Percentiles rank a stretch among this genome's conserved stretches.
Evolutionary conservation across 2,797 vertebrate genomes (phyloP).

Genomic region (Menidia menidia): DNA sequence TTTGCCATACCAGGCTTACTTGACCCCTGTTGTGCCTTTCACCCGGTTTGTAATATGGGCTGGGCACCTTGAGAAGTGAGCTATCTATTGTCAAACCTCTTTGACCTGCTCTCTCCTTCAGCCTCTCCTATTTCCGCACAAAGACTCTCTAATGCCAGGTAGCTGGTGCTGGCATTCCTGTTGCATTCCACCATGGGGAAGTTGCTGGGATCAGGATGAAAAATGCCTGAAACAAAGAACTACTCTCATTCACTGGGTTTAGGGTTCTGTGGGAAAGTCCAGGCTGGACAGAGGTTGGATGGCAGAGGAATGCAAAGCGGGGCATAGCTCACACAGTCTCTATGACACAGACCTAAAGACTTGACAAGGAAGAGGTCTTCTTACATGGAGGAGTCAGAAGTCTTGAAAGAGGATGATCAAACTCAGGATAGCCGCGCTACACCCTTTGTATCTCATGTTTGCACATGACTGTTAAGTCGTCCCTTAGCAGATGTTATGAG

Average conservation of each 20-base stretch:
- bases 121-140: conserved; percentile 82
- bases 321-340: conserved; percentile 76
- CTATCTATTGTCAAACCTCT: conserved; percentile 74
- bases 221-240: conserved; percentile 84
- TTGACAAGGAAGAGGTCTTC: conserved; percentile 75
- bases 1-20: conserved; percentile 30
- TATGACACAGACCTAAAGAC: conserved; percentile 69
- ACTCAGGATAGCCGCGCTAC: conserved; percentile 31
- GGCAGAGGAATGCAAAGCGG: conserved; percentile 77
- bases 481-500: conserved; percentile 8
- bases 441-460: conserved; percentile 37
- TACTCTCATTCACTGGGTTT: conserved; percentile 83
- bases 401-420: conserved; percentile 55
- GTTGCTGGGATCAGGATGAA: conserved; percentile 83
- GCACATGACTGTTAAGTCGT: conserved; percentile 23
- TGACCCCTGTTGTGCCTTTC: conserved; percentile 39
- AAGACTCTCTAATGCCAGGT: conserved; percentile 83
- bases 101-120: conserved; percentile 78
- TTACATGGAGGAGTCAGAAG: conserved; percentile 52
- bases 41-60: conserved; percentile 41
- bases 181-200: conserved; percentile 83
- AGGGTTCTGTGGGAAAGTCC: conserved; percentile 84
- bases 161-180: conserved; percentile 82
- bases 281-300: conserved; percentile 78
- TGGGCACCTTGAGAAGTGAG: conserved; percentile 73